These are phyloP conservation scores for Mythimna albipuncta DNA, from an alignment of 2,888 invertebrate species.

Conservation along the genomic window DNA sequence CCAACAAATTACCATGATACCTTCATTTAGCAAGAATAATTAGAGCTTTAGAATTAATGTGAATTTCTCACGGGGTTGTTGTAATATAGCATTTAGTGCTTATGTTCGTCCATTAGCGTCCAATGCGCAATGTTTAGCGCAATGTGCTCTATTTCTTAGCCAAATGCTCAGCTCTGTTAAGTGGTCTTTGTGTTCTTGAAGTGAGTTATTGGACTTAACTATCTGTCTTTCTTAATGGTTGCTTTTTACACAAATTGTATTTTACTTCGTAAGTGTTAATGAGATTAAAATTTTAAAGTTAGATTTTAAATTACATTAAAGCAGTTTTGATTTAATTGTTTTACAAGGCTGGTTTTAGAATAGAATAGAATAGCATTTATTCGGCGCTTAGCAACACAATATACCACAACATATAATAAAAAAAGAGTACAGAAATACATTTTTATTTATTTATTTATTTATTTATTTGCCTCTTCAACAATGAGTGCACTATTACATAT, in stretches of 20 bases:
- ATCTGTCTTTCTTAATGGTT: constrained; percentile 5
- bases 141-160: constrained; percentile 47
- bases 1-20: constrained; percentile 37
- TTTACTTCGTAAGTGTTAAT: background rate
- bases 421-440: too few relatives aligned
- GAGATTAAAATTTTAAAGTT: background rate
- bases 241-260: background rate
- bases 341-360: too few relatives aligned
- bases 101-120: constrained; percentile 46
- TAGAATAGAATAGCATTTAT: too few relatives aligned
- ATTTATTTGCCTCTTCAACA: too few relatives aligned
- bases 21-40: constrained; percentile 50
- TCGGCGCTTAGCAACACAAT: too few relatives aligned
- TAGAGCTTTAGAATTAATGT: constrained; percentile 50
- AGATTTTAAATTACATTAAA: too few relatives aligned
- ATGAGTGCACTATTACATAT: too few relatives aligned
- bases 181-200: constrained; percentile 35
- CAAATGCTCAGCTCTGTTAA: constrained; percentile 8
- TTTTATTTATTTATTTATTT: too few relatives aligned
- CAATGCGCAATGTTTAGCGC: constrained; percentile 44
- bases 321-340: too few relatives aligned
- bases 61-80: constrained; percentile 54
- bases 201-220: constrained; percentile 5
- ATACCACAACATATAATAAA: too few relatives aligned
- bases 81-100: constrained; percentile 52